phyloP scores from a whole-genome alignment of 2,113 vertebrate genomes.

The Scopus umbretta region DNA sequence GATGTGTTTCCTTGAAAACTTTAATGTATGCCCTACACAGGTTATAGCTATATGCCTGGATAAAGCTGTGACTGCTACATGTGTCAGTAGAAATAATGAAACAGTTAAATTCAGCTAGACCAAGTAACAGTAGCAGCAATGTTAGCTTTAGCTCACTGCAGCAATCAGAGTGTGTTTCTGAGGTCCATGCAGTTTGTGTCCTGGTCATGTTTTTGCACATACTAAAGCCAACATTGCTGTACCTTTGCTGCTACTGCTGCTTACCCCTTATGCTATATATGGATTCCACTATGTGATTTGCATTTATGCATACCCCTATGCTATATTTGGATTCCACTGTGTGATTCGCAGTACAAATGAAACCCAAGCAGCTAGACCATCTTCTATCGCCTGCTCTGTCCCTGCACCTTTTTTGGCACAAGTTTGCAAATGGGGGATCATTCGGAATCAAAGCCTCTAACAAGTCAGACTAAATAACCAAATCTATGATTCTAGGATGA shows the following conservation, averaged over 20 bases:
- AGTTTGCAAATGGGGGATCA: background rate
- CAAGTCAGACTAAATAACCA: background rate
- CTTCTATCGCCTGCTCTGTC: background rate
- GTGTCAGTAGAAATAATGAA: background rate
- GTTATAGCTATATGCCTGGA: background rate
- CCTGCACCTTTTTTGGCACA: background rate
- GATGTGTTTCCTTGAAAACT: background rate
- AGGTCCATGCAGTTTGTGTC: background rate
- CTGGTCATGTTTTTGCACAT: background rate
- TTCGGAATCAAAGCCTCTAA: background rate
- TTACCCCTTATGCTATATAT: no score
- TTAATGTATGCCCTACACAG: background rate
- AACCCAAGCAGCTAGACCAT: background rate
- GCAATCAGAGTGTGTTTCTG: background rate
- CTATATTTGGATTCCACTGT: background rate
- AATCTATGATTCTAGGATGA: background rate
- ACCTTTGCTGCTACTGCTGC: background rate
- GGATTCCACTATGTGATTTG: background rate
- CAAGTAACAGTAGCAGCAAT: background rate
- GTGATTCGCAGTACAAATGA: background rate
- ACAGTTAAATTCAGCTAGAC: background rate
- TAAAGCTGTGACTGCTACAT: background rate
- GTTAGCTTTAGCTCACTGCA: background rate
- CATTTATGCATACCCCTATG: background rate
- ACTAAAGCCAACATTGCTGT: background rate